Evolutionary conservation across 2,113 vertebrate genomes (phyloP).

Genomic region (Nanorana parkeri): DNA sequence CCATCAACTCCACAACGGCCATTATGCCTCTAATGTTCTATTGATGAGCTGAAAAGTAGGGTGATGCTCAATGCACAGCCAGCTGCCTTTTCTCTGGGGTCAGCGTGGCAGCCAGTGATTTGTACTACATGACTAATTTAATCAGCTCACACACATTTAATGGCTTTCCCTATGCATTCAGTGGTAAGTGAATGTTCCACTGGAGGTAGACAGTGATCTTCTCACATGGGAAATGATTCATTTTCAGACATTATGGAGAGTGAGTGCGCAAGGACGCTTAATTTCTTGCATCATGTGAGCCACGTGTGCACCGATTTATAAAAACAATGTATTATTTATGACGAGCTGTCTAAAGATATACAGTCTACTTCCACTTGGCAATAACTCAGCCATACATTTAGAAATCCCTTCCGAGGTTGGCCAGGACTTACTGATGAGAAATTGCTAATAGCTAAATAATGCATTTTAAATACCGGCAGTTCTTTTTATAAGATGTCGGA

Average conservation of each 20-base stretch:
- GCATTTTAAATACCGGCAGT: not conserved
- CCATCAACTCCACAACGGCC: slow-evolving; percentile 9
- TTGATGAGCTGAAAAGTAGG: slow-evolving; percentile 39
- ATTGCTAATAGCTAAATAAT: slow-evolving; percentile 29
- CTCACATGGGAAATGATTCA: slow-evolving; percentile 20
- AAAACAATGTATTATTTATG: slow-evolving; percentile 45
- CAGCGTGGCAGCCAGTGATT: slow-evolving; percentile 14
- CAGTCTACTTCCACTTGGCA: slow-evolving; percentile 18
- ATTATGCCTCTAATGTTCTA: slow-evolving; percentile 39
- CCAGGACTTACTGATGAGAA: not conserved
- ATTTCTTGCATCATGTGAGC: not conserved
- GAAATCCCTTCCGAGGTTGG: slow-evolving; percentile 3
- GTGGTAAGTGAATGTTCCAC: slow-evolving; percentile 15
- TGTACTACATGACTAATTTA: slow-evolving; percentile 29
- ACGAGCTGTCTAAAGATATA: slow-evolving; percentile 13
- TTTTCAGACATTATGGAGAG: slow-evolving; percentile 19
- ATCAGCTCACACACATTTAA: slow-evolving; percentile 10
- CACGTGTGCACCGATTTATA: not conserved
- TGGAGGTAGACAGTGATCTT: not conserved
- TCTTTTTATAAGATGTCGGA: not conserved
- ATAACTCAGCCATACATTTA: slow-evolving; percentile 11
- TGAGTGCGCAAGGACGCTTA: not conserved
- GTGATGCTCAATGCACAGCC: slow-evolving; percentile 18
- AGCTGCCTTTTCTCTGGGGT: slow-evolving; percentile 8
- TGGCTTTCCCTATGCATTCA: slow-evolving; percentile 21